phyloP scores from a whole-genome alignment of 2,113 vertebrate species.

The Ailuropoda melanoleuca region DNA sequence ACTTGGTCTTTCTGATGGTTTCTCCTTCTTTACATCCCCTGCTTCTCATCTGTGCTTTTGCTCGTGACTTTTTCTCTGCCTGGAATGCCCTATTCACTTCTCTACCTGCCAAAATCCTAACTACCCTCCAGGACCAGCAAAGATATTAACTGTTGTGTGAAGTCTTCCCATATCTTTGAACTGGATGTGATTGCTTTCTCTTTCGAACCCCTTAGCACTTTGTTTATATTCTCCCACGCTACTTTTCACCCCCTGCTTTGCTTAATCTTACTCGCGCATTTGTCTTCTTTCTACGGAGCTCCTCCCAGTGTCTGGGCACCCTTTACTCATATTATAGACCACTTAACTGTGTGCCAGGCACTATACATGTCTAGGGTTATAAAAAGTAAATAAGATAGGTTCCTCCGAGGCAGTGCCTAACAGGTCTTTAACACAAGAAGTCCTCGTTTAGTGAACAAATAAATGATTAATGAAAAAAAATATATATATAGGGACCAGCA shows the following conservation, averaged over 20 bases:
- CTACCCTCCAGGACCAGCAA: not conserved
- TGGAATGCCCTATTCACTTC: not conserved
- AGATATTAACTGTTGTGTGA: not conserved
- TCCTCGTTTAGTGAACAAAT: conserved; percentile 4
- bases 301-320: not conserved
- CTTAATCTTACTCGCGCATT: not conserved
- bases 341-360: not conserved
- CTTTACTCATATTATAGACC: not conserved
- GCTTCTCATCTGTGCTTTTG: not conserved
- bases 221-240: not conserved
- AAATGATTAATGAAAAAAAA: not conserved
- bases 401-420: not conserved
- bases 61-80: not conserved
- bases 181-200: not conserved
- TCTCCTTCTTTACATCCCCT: not conserved
- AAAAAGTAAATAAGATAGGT: not conserved
- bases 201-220: not conserved
- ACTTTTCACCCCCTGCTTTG: not conserved
- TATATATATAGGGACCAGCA: not conserved
- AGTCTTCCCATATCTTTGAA: not conserved
- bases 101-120: not conserved
- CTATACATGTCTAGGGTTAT: not conserved
- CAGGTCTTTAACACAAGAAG: not conserved
- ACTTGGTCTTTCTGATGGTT: not conserved
- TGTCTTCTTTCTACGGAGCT: not conserved